Base-by-base conservation (phyloP, 1,140 invertebrate genomes). In the Oreohelix idahoensis region DNA sequence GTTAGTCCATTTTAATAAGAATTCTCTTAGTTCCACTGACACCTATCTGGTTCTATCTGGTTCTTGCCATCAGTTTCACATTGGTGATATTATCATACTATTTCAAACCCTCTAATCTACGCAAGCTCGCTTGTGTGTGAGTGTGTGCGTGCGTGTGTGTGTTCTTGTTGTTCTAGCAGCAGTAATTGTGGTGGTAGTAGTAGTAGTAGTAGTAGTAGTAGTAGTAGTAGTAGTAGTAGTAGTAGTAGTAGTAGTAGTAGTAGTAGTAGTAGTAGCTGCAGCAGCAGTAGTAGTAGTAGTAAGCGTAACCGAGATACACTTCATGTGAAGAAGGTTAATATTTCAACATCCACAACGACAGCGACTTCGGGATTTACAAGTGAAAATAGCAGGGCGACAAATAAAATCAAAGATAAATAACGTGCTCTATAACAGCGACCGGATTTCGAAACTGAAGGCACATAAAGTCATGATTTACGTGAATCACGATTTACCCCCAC, bases 201-300 rank as follows among this genome's bases (percentile, higher is more conserved):
- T 58, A 58, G n/a, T n/a, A 58, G 53, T 58, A 58, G 53, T 58
- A 58, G 53, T 58, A 58, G 53, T 58, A 58, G 53, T 58, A 58
- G 53, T 58, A 58, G 53, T n/a, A 58, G 53, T 17, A 58, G 53
- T 58, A 58, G 53, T 58, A n/a, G 53, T 58, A 58, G 53, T 58
- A 58, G 53, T 58, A 58, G 70, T 73, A 73, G 70, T 73, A 73
- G 70, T 73, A 73, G 70, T 73, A 73, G 70, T 73, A 73, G 70
- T 73, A 73, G 70, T 73, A 73, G 70, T 73, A 73, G 70, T 73
- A 73, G 70, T 73, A 73, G 70, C 32, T 17, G 70, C 32, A 73
- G 70, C 32, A 73, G 70, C 32, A 73, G 70, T 73, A 73, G 70
- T 73, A 73, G 70, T 73, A 73, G 70, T 73, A 73, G 70, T 73